Evolutionary conservation across 2,113 vertebrate species (phyloP).

Genomic region (Rissa tridactyla): DNA sequence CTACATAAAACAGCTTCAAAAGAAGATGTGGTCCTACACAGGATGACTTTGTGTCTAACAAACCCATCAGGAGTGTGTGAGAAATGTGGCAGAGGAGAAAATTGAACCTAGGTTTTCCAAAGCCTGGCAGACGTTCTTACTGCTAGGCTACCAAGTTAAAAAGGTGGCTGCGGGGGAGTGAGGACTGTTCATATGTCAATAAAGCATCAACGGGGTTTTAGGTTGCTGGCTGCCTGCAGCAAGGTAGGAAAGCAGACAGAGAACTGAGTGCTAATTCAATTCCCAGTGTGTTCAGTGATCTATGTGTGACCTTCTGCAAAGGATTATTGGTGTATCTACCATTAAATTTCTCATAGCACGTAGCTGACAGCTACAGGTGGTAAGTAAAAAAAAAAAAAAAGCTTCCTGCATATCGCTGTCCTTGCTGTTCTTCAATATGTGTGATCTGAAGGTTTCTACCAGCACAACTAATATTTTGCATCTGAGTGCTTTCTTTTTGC

Average conservation of each 20-base stretch:
- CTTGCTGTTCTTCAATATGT: neutral
- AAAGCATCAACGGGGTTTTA: neutral
- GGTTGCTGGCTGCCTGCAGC: neutral
- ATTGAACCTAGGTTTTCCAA: neutral
- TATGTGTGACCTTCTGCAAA: neutral
- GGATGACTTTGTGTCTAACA: neutral
- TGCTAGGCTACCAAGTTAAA: neutral
- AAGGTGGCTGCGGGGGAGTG: neutral
- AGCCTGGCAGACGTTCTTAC: neutral
- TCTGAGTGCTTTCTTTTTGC: neutral
- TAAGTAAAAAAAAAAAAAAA: neutral
- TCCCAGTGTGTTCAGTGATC: neutral
- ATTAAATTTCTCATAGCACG: neutral
- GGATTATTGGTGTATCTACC: neutral
- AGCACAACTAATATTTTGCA: neutral
- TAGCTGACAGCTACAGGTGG: neutral
- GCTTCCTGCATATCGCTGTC: neutral
- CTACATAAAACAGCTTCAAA: neutral
- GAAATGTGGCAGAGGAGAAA: neutral
- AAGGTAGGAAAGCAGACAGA: neutral
- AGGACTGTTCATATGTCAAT: neutral
- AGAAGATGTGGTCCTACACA: neutral
- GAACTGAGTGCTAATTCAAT: neutral
- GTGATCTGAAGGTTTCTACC: neutral
- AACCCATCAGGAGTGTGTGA: neutral